These are phyloP conservation scores for Lasiurus cinereus DNA, from an alignment of 2,113 vertebrate species.

Conservation along the genomic window DNA sequence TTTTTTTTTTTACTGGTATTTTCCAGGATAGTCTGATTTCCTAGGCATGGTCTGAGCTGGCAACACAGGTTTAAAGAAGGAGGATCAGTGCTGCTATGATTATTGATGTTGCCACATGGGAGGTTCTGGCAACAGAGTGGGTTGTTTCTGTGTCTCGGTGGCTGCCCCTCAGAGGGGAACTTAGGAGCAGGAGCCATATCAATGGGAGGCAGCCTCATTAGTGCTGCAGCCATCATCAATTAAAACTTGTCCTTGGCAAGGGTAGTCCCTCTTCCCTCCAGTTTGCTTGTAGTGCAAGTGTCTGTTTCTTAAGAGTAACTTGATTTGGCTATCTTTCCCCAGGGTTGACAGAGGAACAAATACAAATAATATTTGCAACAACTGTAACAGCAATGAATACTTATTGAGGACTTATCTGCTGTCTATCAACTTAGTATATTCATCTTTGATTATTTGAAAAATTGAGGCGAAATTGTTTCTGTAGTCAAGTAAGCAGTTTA, in stretches of 20 bases:
- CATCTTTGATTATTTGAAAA: constrained; percentile 5
- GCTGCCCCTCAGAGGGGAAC: constrained; percentile 64
- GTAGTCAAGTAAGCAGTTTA: neutral
- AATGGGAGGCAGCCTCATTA: constrained; percentile 73
- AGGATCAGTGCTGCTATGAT: neutral
- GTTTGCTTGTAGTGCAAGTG: constrained; percentile 28
- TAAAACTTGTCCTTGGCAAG: constrained; percentile 75
- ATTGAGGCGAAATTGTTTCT: neutral
- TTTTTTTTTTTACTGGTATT: constrained; percentile 27
- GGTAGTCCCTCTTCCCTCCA: constrained; percentile 17
- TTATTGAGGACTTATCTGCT: neutral
- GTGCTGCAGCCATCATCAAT: constrained; percentile 63
- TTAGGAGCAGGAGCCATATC: constrained; percentile 62
- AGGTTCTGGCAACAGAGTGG: constrained; percentile 69
- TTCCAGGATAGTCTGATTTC: neutral
- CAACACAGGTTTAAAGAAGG: constrained; percentile 11
- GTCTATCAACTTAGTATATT: neutral
- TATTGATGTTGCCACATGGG: constrained; percentile 52
- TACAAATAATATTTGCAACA: constrained; percentile 10
- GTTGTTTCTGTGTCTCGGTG: constrained; percentile 49
- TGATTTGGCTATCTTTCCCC: constrained; percentile 36
- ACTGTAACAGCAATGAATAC: neutral
- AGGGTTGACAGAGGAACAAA: neutral
- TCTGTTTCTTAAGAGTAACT: constrained; percentile 56
- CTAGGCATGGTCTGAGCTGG: neutral